Evolutionary conservation across 2,888 invertebrate species (phyloP).

Genomic region (Hemistola chrysoprasaria): DNA sequence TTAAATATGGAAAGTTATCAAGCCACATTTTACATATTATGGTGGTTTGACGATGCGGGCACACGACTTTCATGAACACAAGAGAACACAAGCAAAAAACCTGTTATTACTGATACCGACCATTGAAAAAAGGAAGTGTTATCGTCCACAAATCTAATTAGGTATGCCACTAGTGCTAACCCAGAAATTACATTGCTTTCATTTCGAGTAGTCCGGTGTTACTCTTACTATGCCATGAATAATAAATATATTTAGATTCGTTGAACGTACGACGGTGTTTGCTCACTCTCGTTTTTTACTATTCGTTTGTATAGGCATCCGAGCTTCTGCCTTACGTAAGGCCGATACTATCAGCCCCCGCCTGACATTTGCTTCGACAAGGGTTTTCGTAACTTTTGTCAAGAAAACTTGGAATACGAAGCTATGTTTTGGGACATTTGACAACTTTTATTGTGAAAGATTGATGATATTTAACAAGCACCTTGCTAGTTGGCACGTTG

Average conservation of each 20-base stretch:
- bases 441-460: constrained; percentile 8
- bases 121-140: no score
- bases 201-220: no score
- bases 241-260: constrained; percentile 21
- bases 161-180: no score
- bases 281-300: constrained; percentile 44
- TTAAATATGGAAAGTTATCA: no score
- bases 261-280: constrained; percentile 19
- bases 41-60: no score
- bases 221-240: neutral
- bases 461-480: constrained; percentile 1
- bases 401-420: constrained; percentile 8
- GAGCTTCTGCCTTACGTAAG: constrained; percentile 15
- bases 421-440: constrained; percentile 4
- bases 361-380: constrained; percentile 12
- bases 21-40: no score
- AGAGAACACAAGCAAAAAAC: no score
- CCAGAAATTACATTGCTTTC: no score
- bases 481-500: constrained; percentile 1
- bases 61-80: no score
- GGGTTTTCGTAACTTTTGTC: constrained; percentile 14
- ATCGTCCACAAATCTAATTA: no score
- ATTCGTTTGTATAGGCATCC: constrained; percentile 16
- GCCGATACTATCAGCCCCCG: constrained; percentile 7
- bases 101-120: no score